phyloP scores from a whole-genome alignment of 2,113 vertebrate species.

The Reinhardtius hippoglossoides region DNA sequence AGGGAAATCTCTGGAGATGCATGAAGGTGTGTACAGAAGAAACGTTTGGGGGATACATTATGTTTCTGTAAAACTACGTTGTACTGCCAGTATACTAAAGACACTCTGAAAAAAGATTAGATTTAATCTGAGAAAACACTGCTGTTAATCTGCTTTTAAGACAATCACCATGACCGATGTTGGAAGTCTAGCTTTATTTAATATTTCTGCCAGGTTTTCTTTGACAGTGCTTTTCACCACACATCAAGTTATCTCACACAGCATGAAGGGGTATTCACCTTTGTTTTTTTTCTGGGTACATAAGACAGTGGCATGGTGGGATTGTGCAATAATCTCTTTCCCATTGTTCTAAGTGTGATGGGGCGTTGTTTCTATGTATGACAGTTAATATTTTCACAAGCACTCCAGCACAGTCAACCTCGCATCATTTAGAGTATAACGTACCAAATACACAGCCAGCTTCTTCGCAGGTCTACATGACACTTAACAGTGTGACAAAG shows the following conservation, averaged over 20 bases:
- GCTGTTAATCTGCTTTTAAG: slow-evolving; percentile 21
- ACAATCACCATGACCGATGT: slow-evolving; percentile 57
- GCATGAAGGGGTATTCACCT: slow-evolving; percentile 30
- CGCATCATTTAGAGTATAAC: slow-evolving; percentile 23
- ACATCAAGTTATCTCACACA: slow-evolving; percentile 37
- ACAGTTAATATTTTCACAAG: slow-evolving; percentile 50
- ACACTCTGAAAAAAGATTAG: slow-evolving; percentile 7
- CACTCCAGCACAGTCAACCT: slow-evolving; percentile 66
- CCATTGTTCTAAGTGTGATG: slow-evolving; percentile 59
- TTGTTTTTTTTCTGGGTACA: slow-evolving; percentile 60
- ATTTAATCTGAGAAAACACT: not conserved
- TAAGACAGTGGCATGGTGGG: slow-evolving; percentile 69
- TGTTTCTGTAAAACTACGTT: slow-evolving; percentile 36
- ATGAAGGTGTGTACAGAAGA: slow-evolving; percentile 17
- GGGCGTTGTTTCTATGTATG: slow-evolving; percentile 48
- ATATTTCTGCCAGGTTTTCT: slow-evolving; percentile 43
- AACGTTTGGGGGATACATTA: slow-evolving; percentile 14
- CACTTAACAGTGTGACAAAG: slow-evolving; percentile 65
- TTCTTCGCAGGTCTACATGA: slow-evolving; percentile 37
- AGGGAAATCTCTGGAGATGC: slow-evolving; percentile 33
- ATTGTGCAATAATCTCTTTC: slow-evolving; percentile 83
- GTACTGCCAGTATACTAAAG: slow-evolving; percentile 13
- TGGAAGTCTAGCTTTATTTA: slow-evolving; percentile 37
- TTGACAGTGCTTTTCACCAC: slow-evolving; percentile 69
- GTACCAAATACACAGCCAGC: slow-evolving; percentile 54